Base-by-base conservation (phyloP, 1,140 invertebrate genomes). In the Tetragnatha versicolor region DNA sequence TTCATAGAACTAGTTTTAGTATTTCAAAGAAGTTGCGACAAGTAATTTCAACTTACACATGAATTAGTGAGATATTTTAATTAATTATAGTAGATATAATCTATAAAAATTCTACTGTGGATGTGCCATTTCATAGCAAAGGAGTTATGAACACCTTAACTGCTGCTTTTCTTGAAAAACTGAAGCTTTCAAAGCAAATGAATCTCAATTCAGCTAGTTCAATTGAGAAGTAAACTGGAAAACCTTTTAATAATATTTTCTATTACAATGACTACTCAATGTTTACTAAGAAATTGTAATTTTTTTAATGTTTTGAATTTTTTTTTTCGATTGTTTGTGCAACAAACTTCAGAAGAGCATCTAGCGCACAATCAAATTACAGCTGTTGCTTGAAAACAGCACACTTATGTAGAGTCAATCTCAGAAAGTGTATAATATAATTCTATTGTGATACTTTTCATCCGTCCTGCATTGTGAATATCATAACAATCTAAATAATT, bases 11-110 rank as follows among this genome's bases (percentile, higher is more conserved):
- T 73, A 49, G 68, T 79, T 25, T 45, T 82, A 4, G 73, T 78
- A 9, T 82, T 82, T 70, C 61, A 80, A 63, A 70, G 82, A 29
- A 75, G 60, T 20, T 82, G 82, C 63, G 79, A 82, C 29, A 81
- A 81, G 68, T 58, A 79, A 63, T 22, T 29, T n/a, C n/a, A 6
- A n/a, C 25, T 25, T 29, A 35, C 33, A 2, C 0, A 55, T 12
- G 9, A 47, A 9, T 5, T 3, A 9, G 4, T 9, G 17, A 35
- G 20, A 45, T n/a, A 61, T 25, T 25, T 58, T 10, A 1, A 58
- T n/a, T 2, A 31, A 29, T 4, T 58, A n/a, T 17, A 42, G 39
- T 42, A 7, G 7, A 7, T 42, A 42, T 17, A 42, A 42, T 7
- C 7, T 42, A 37, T 9, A 33, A 3, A 31, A 68, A 27, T 51